These are phyloP conservation scores for Poeciliopsis paucimaculata DNA, from an alignment of 2,797 vertebrate genomes.

Conservation along the genomic window DNA sequence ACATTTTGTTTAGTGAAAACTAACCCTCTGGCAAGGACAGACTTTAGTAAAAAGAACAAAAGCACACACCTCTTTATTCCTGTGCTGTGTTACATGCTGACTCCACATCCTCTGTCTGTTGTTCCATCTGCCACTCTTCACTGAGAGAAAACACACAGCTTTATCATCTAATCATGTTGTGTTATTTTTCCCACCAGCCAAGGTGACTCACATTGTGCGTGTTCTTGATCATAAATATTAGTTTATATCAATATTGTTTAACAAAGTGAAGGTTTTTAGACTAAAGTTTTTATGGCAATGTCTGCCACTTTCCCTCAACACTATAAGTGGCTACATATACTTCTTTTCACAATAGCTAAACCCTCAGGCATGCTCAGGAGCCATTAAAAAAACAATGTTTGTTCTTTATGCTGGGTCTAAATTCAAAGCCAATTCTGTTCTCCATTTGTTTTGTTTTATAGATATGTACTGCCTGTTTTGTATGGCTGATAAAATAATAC, in stretches of 20 bases:
- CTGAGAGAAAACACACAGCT: conserved; percentile 32
- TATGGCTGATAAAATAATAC: not conserved
- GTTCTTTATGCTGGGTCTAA: conserved; percentile 28
- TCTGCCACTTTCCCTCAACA: conserved; percentile 38
- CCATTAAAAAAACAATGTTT: conserved; percentile 20
- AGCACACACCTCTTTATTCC: conserved; percentile 35
- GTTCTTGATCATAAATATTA: conserved; percentile 30
- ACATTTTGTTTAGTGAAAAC: conserved; percentile 33
- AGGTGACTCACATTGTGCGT: conserved; percentile 46
- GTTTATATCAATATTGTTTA: conserved; percentile 39
- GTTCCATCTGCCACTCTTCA: conserved; percentile 55
- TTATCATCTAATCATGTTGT: conserved; percentile 31
- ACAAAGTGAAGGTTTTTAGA: conserved; percentile 33
- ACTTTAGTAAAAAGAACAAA: conserved; percentile 13
- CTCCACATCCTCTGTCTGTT: conserved; percentile 42
- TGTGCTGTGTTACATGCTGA: conserved; percentile 55
- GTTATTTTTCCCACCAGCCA: conserved; percentile 26
- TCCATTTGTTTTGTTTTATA: conserved; percentile 11
- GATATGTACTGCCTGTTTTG: conserved; percentile 14
- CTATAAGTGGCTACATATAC: conserved; percentile 47
- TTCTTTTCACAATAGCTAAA: conserved; percentile 57
- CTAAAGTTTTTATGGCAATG: conserved; percentile 49
- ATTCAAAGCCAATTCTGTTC: conserved; percentile 17
- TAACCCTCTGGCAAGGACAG: conserved; percentile 19
- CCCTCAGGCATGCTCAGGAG: conserved; percentile 58